Evolutionary conservation across 2,888 invertebrate species (phyloP).

Genomic region (Oasisia sp.): DNA sequence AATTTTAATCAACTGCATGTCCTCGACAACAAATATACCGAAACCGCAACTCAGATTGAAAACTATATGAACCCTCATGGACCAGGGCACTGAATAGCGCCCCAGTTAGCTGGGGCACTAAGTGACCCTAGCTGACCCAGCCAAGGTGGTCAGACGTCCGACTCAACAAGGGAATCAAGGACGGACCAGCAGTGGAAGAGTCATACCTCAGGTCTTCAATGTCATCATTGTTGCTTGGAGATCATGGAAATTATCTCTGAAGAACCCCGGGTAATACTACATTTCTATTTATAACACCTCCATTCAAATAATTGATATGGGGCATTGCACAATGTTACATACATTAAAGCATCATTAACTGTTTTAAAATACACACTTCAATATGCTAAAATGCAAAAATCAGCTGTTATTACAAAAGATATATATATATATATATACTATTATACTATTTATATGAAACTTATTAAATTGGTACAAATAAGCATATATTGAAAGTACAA

Average conservation of each 20-base stretch:
- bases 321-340: too few species aligned
- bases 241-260: neutral
- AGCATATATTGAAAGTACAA: too few species aligned
- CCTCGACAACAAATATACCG: neutral
- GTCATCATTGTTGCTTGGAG: conserved; percentile 10
- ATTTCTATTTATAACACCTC: too few species aligned
- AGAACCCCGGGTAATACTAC: neutral
- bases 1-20: neutral
- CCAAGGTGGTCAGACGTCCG: neutral
- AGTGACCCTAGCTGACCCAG: neutral
- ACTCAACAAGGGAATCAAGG: conserved; percentile 9
- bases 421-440: too few species aligned
- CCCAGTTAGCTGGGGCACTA: neutral
- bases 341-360: too few species aligned
- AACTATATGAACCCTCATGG: neutral
- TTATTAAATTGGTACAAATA: too few species aligned
- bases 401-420: too few species aligned
- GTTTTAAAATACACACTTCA: too few species aligned
- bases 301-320: too few species aligned
- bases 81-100: neutral
- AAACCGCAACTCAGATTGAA: neutral
- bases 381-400: too few species aligned
- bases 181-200: neutral
- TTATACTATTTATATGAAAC: too few species aligned
- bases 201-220: neutral